These are phyloP conservation scores for Diachrysia chrysitis DNA, from an alignment of 2,888 invertebrate species.

Conservation along the genomic window DNA sequence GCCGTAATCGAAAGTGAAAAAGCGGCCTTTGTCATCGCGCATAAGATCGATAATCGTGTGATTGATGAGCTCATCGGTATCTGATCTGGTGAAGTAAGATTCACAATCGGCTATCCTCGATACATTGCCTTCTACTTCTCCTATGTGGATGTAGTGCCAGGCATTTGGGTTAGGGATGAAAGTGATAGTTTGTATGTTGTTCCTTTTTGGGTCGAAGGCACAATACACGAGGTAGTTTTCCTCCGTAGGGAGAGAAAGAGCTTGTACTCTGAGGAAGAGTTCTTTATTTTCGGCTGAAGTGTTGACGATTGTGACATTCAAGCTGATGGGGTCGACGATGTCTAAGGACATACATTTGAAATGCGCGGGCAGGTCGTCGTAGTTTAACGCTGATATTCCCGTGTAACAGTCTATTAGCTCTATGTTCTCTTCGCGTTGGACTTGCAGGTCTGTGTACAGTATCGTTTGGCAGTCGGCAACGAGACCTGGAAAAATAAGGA, in stretches of 20 bases:
- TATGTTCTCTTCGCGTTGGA: constrained; percentile 83
- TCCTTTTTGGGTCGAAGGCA: constrained; percentile 82
- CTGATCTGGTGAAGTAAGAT: constrained; percentile 69
- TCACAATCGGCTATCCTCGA: constrained; percentile 77
- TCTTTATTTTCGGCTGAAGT: constrained; percentile 66
- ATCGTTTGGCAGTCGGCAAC: constrained; percentile 91
- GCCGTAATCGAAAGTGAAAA: constrained; percentile 94
- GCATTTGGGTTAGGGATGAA: constrained; percentile 89
- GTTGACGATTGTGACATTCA: constrained; percentile 81
- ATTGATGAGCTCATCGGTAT: constrained; percentile 71
- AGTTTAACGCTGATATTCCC: constrained; percentile 67
- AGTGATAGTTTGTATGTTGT: constrained; percentile 74
- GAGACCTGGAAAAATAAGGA: constrained; percentile 89
- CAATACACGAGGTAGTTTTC: constrained; percentile 84
- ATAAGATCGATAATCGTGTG: constrained; percentile 78
- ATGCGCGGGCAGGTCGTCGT: constrained; percentile 68
- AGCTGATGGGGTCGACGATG: constrained; percentile 70
- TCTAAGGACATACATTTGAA: constrained; percentile 88
- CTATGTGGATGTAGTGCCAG: constrained; percentile 89
- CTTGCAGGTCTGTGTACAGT: constrained; percentile 90
- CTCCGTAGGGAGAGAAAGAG: constrained; percentile 87
- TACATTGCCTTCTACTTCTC: constrained; percentile 65
- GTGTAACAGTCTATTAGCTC: constrained; percentile 76
- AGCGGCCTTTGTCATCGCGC: constrained; percentile 91
- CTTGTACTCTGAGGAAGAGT: constrained; percentile 83